Base-by-base conservation (phyloP, 2,888 invertebrate species). In the Drosophila meridiana region DNA sequence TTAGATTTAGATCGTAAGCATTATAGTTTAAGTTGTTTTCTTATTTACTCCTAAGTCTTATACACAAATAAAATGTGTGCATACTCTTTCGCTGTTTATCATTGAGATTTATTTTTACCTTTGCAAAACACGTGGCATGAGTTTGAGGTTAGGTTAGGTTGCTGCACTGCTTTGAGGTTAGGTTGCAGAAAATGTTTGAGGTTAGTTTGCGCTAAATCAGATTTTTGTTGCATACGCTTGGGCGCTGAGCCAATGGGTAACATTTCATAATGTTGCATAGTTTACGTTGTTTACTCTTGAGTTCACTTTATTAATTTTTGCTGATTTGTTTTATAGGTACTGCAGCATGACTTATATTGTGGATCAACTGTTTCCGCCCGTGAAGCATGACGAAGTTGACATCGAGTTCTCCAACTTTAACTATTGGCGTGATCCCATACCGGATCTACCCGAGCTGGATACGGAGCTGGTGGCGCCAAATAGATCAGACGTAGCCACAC, bases 351-450 rank as follows among this genome's bases (percentile, higher is more conserved):
- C 97, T 78, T 97, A 97, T 93, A 96, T 99, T 80, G 99, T 98
- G 79, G 99, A 99, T 94, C 98, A 98, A 93, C 95, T 99, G 93
- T 99, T 99, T 94, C 99, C 99, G 83, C 96, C 97, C 56, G 94
- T 96, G 87, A 94, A 94, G 89, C 95, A 94, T 87, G 95, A 95
- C 90, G 94, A 95, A 77, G 95, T 95, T 55, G 85, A 91, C 34
- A 95, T 95, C 79, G 95, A 95, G 92, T 99, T 96, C 94, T 97
- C 97, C 71, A 96, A 96, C 90, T 98, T 98, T 85, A 96, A 97
- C 89, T 99, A 96, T 93, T 99, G 99, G 99, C 96, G 98, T 79
- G 97, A 97, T 81, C 98, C 98, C 11, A 94, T 99, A 77, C 95
- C 95, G 3, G 94, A 95, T 74, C 84, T 95, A 74, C 79, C 83